Evolutionary conservation across 1,140 invertebrate species (phyloP), one percentile per base, ranked within the genome.

Genomic region (Conus ventricosus): DNA sequence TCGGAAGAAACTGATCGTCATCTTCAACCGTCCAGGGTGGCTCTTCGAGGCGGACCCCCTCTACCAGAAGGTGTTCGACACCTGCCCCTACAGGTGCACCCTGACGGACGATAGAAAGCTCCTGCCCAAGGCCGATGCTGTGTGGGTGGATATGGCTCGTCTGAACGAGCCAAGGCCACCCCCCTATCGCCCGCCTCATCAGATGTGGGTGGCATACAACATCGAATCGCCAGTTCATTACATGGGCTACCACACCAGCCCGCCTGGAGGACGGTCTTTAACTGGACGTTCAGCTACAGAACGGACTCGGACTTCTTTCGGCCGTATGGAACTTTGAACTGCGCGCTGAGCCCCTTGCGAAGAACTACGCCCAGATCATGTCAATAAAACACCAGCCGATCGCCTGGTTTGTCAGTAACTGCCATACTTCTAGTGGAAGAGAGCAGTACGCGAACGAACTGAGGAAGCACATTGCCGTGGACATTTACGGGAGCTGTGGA

Each of bases 251-350:
- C 13, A 39, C 15, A n/a, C 8, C 25, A 8, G 13, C 57, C 80
- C 0, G 81, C 25, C 6, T 88, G 80, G 80, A 90, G 82, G 27
- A 55, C 88, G 10, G 60, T 91, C 20, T 91, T 98, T 94, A 99
- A 99, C 95, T 99, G 98, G 98, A 99, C 98, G n/a, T 97, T 94
- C 76, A 95, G 94, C 11, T 99, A 98, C 94, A 96, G 98, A 71
- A 96, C 97, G 6, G 98, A 99, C 94, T 99, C 98, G 27, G 98
- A 99, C 92, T 97, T 99, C 89, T 98, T 99, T 4, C 97, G 98
- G 3, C 99, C 99, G 0, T 99, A 99, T 93, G 98, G 97, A 85
- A 99, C 89, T 91, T 93, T 92, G 3, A 94, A 97, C 54, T 83
- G 39, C 60, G 91, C 20, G 71, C 90, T 2, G 27, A 71, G 20